A percentile compares a stretch with the other conserved stretches of the same genome.
Evolutionary conservation across 2,113 vertebrate genomes (phyloP).

Genomic region (Myotis davidii): DNA sequence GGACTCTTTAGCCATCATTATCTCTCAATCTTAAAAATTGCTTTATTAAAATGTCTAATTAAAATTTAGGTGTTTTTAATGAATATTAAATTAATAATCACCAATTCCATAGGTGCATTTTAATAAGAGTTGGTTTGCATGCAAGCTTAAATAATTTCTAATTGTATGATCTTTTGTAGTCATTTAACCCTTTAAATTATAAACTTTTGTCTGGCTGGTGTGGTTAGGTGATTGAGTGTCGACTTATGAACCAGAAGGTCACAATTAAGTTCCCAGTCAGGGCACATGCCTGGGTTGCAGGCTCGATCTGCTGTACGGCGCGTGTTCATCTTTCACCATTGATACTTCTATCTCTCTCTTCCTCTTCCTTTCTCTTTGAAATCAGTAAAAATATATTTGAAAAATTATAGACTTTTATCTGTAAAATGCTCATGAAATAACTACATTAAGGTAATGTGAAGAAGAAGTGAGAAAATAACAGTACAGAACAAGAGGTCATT

Average conservation of each 20-base stretch:
- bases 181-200: neutral
- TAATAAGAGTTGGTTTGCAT: neutral
- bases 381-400: no score
- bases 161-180: neutral
- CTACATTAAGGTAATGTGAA: neutral
- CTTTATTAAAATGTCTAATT: slow-evolving; percentile 26
- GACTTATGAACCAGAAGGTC: no score
- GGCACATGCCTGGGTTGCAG: no score
- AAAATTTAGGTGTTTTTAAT: slow-evolving; percentile 32
- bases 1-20: neutral
- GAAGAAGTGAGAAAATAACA: neutral
- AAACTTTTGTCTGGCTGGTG: neutral
- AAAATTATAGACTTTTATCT: neutral
- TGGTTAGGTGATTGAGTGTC: no score
- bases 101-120: neutral
- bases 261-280: no score
- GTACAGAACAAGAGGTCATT: neutral
- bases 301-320: no score
- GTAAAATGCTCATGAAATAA: neutral
- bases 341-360: no score
- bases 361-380: no score
- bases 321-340: no score
- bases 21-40: neutral
- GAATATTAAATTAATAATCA: slow-evolving; percentile 33
- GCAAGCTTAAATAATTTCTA: neutral